Conservation (phyloP, 2,797 vertebrate genomes). For the Muscicapa striata region DNA sequence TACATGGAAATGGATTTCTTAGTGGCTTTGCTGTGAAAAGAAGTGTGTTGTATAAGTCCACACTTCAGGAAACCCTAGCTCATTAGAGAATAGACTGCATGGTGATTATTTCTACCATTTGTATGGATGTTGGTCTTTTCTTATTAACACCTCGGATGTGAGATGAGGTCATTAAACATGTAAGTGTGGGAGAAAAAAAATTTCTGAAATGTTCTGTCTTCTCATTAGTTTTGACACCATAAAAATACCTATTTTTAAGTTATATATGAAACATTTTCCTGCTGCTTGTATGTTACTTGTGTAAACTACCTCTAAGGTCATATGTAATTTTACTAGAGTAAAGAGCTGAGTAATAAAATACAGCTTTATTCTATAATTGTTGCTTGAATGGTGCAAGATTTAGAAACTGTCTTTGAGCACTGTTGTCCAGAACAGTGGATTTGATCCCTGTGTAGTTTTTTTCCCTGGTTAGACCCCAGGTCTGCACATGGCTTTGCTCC, state of each 20-base stretch:
- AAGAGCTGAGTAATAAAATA: background rate
- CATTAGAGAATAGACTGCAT: rapidly evolving
- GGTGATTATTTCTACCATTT: background rate
- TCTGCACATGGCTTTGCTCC: background rate
- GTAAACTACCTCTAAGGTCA: background rate
- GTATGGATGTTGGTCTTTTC: background rate
- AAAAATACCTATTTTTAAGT: background rate
- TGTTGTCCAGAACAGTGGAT: background rate
- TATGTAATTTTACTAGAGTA: background rate
- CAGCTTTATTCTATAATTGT: background rate
- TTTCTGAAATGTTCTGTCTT: background rate
- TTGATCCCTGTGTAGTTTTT: background rate
- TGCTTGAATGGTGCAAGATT: background rate
- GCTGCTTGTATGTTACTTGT: background rate
- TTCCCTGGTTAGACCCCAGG: background rate
- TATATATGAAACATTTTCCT: background rate
- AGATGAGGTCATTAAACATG: background rate
- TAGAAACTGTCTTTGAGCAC: background rate
- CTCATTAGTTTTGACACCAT: background rate
- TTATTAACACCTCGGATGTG: background rate
- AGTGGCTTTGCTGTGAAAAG: background rate
- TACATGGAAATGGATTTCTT: background rate
- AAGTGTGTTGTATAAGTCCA: background rate
- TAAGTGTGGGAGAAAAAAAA: background rate
- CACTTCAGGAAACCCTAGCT: background rate